A percentile compares a stretch with the other conserved stretches of the same genome.
These are phyloP conservation scores for Papilio machaon DNA, from an alignment of 1,140 invertebrate genomes.

Conservation along the genomic window DNA sequence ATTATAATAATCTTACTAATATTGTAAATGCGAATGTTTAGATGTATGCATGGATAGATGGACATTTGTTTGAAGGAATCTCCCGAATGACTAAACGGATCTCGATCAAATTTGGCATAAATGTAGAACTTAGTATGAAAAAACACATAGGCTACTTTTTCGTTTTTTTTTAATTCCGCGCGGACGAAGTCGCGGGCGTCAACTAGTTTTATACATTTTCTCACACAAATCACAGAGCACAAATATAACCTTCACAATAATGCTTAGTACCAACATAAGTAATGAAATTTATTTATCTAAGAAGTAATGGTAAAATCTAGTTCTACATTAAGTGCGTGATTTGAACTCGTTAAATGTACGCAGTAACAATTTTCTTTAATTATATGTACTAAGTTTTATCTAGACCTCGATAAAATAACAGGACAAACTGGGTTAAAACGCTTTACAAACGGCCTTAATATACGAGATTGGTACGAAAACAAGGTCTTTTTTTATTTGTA, in stretches of 20 bases:
- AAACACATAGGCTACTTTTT: too few relatives aligned
- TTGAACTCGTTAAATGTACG: not conserved
- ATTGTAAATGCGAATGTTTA: too few relatives aligned
- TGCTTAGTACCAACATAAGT: too few relatives aligned
- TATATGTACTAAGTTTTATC: constrained; percentile 21
- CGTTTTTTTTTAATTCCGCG: too few relatives aligned
- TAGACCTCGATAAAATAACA: constrained; percentile 27
- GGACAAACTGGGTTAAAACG: constrained; percentile 29
- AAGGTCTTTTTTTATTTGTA: not conserved
- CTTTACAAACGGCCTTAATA: constrained; percentile 7
- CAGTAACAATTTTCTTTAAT: not conserved
- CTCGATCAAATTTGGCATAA: too few relatives aligned
- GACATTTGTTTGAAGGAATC: too few relatives aligned
- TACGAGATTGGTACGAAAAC: not conserved
- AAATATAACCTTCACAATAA: not conserved
- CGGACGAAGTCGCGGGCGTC: too few relatives aligned
- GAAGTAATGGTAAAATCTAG: not conserved
- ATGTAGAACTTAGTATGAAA: too few relatives aligned
- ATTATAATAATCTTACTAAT: too few relatives aligned
- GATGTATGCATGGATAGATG: too few relatives aligned
- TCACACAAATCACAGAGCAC: not conserved
- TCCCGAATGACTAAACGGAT: too few relatives aligned
- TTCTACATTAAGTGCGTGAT: not conserved
- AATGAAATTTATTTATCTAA: not conserved
- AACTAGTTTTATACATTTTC: too few relatives aligned